Conservation (phyloP, 2,888 invertebrate species). For the Acanthosepion esculentum region DNA sequence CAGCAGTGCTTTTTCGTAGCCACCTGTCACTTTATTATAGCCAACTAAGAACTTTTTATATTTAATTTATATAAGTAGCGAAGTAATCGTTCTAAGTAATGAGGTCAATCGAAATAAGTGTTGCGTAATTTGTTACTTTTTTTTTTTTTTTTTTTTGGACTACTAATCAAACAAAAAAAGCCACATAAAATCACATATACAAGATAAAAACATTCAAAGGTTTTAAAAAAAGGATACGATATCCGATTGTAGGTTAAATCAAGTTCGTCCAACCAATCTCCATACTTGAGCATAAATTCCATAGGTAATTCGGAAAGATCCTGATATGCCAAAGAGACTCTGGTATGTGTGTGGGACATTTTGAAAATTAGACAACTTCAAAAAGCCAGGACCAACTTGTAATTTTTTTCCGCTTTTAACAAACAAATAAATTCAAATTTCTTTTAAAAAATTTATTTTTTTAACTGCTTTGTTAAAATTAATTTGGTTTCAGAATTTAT, state of each 20-base stretch:
- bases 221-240: slow-evolving; percentile 61
- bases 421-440: no score
- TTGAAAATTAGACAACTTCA: neutral
- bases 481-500: neutral
- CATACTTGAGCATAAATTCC: slow-evolving; percentile 58
- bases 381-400: neutral
- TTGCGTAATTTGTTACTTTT: no score
- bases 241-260: slow-evolving; percentile 69
- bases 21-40: no score
- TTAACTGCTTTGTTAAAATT: neutral
- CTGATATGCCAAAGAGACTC: slow-evolving; percentile 60
- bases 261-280: slow-evolving; percentile 61
- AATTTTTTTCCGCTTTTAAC: no score
- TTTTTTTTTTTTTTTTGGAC: no score
- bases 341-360: slow-evolving; percentile 42
- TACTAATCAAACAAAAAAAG: no score
- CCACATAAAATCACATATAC: no score
- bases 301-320: slow-evolving; percentile 62
- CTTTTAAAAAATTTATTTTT: neutral
- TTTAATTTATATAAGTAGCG: no score
- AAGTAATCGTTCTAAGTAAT: no score
- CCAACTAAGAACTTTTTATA: no score
- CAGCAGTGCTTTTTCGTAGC: no score
- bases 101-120: no score
- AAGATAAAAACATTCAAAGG: neutral